Base-by-base conservation (phyloP, 30 jellyfish, hydroid and myxozoan genomes). In the Aurelia coerulea region DNA sequence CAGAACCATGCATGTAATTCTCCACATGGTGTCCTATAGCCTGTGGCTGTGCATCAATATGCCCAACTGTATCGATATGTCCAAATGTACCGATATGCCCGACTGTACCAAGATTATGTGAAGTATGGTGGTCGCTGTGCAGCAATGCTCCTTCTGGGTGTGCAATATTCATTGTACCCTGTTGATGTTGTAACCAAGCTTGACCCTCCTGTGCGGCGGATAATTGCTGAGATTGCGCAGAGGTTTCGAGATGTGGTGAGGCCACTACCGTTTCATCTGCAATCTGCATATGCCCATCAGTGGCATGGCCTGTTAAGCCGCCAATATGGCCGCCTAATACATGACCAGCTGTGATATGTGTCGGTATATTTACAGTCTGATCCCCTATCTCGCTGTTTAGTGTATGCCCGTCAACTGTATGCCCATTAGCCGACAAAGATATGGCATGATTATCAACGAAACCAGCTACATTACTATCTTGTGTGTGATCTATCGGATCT, bases 231-330 rank as follows among this genome's bases (percentile, higher is more conserved):
- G 84, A 74, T 12, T 17, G 51, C 52, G 29, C 70, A 13, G 84
- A 74, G 7, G 84, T 53, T 4, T 52, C 78, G 13, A 78, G 78
- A 32, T 59, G 68, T 58, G 88, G 88, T 35, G 88, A 78, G 11
- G 65, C 52, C 17, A 35, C 88, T 7, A 78, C 88, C 4, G 88
- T 78, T 19, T 78, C 68, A 19, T 78, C 88, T 9, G 86, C 74
- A 5, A 60, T 60, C 1, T 60, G 70, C 13, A 60, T 3, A 60
- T 60, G 31, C 70, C 70, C 70, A 23, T 60, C 70, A 17, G 35
- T 0, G 2, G 14, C 37, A 17, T 60, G 70, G 35, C 70, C 70
- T 60, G 32, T 37, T 17, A n/a, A 17, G 64, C 88, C 88, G 58
- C 60, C 67, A 12, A 63, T 11, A 60, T 60, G 70, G 35, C 70